Conservation (phyloP, 2,888 invertebrate species). For the Oligia strigilis region DNA sequence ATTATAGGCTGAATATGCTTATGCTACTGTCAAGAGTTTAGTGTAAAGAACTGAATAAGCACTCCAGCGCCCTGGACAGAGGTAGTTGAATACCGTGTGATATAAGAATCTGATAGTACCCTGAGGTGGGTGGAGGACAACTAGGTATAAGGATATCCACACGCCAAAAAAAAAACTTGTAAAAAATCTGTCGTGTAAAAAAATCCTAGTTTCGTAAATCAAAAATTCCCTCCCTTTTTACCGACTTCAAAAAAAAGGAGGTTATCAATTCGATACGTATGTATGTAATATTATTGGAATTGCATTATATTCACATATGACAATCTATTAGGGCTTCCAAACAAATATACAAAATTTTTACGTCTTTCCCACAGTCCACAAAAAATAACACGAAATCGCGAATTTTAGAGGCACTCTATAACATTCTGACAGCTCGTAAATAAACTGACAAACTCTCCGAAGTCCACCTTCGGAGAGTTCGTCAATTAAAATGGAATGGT, state of each 20-base stretch:
- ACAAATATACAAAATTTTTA: too few species aligned
- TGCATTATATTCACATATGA: too few species aligned
- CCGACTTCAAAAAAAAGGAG: too few species aligned
- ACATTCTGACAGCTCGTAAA: slow-evolving; percentile 47
- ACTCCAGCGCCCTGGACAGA: not conserved
- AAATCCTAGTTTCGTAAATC: not conserved
- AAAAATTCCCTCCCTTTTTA: not conserved
- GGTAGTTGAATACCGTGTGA: not conserved
- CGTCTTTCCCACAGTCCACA: not conserved
- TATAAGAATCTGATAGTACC: not conserved
- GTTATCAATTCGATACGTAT: too few species aligned
- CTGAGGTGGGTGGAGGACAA: not conserved
- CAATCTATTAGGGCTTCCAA: too few species aligned
- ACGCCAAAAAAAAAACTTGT: not conserved
- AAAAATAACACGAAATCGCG: slow-evolving; percentile 7
- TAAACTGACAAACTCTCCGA: slow-evolving; percentile 43
- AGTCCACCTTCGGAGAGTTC: not conserved
- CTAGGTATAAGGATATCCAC: not conserved
- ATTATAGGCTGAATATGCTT: too few species aligned
- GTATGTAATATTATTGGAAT: too few species aligned
- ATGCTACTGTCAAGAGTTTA: not conserved
- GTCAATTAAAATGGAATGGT: slow-evolving; percentile 29
- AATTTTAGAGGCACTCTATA: not conserved
- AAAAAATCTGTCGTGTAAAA: not conserved
- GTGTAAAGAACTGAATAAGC: not conserved